phyloP scores from a whole-genome alignment of 2,797 vertebrate genomes.

The Karalla daura region DNA sequence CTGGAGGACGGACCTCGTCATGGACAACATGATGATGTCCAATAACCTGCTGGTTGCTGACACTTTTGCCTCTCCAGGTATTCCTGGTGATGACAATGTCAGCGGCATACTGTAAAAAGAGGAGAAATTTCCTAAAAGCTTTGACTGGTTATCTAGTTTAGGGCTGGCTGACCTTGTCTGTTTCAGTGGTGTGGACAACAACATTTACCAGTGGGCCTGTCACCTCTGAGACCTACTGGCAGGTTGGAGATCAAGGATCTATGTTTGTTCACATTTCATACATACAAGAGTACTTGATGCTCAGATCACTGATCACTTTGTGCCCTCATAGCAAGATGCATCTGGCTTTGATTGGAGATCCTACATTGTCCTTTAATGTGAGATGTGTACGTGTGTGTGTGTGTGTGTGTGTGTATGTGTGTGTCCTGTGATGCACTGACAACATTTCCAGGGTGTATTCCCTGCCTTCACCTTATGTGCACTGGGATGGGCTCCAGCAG shows the following conservation, averaged over 20 bases:
- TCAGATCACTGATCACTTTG: neutral
- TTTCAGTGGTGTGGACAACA: constrained; percentile 78
- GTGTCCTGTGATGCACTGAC: too few species aligned
- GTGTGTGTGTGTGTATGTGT: too few species aligned
- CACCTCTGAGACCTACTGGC: constrained; percentile 83
- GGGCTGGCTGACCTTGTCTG: constrained; percentile 75
- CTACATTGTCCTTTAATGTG: too few species aligned
- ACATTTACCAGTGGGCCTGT: constrained; percentile 83
- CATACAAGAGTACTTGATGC: neutral
- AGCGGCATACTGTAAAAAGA: too few species aligned
- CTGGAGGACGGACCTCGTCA: constrained; percentile 57
- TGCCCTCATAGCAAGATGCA: neutral
- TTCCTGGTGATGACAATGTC: too few species aligned
- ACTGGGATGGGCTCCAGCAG: too few species aligned
- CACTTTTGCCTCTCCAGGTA: constrained; percentile 83
- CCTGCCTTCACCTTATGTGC: too few species aligned
- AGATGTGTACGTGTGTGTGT: too few species aligned
- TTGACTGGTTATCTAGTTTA: constrained; percentile 46
- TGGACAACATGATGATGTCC: constrained; percentile 83
- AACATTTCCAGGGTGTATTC: too few species aligned
- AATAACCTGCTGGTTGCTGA: constrained; percentile 73
- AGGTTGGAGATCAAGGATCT: constrained; percentile 82
- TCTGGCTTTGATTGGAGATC: too few species aligned
- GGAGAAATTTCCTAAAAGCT: neutral
- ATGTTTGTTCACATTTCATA: constrained; percentile 39